These are phyloP conservation scores for Trinectes maculatus DNA, from an alignment of 2,113 vertebrate genomes.

Conservation along the genomic window DNA sequence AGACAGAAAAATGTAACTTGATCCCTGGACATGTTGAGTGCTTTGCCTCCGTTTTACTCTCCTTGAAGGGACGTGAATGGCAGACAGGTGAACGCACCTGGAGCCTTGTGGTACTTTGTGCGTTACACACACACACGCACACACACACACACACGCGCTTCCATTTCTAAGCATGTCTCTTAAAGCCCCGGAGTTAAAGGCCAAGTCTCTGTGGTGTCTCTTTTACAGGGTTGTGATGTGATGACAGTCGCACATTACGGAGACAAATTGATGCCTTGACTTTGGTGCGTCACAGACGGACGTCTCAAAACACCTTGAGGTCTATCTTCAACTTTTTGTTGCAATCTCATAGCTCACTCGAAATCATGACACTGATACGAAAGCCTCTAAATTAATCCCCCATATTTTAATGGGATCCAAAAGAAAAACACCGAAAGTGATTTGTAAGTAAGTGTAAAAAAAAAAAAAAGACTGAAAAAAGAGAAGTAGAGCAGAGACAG, in stretches of 20 bases:
- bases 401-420: background rate
- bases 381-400: conserved; percentile 1
- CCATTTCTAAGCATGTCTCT: conserved; percentile 26
- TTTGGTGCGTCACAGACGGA: conserved; percentile 38
- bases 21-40: conserved; percentile 63
- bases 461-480: no score
- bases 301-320: conserved; percentile 38
- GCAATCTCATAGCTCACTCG: conserved; percentile 15
- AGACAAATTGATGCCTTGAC: conserved; percentile 62
- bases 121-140: conserved; percentile 8
- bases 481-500: background rate
- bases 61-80: conserved; percentile 59
- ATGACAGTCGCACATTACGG: conserved; percentile 65
- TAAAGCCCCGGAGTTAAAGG: conserved; percentile 36
- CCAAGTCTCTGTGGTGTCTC: conserved; percentile 45
- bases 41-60: conserved; percentile 45
- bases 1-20: conserved; percentile 54
- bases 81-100: conserved; percentile 71
- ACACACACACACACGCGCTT: conserved; percentile 5
- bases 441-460: no score
- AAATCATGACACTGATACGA: conserved; percentile 22
- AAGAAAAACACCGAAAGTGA: conserved; percentile 6
- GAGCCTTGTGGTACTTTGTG: conserved; percentile 38
- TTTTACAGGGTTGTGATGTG: conserved; percentile 54
- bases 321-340: conserved; percentile 31